Evolutionary conservation across 2,888 invertebrate species (phyloP).

Genomic region (Carabus problematicus): DNA sequence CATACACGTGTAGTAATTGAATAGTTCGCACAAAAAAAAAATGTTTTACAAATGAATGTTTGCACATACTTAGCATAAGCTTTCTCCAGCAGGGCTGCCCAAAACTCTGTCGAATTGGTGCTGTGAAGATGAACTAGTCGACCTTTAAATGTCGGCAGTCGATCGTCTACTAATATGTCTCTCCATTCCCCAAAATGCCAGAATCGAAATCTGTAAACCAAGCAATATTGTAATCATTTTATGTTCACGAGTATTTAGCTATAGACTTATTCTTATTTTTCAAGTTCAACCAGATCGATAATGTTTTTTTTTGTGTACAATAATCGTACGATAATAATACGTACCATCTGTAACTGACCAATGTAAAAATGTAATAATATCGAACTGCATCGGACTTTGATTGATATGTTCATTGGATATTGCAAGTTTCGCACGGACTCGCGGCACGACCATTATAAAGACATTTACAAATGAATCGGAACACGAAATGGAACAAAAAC

Average conservation of each 20-base stretch:
- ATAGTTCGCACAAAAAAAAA: not conserved
- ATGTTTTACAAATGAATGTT: conserved; percentile 2
- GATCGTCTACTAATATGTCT: conserved; percentile 78
- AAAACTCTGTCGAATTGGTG: conserved; percentile 72
- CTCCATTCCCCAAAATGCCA: conserved; percentile 84
- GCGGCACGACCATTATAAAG: conserved; percentile 12
- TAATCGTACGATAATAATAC: not conserved
- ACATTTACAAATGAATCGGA: conserved; percentile 29
- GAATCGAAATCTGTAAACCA: conserved; percentile 72
- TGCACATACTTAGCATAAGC: conserved; percentile 77
- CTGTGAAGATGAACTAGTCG: conserved; percentile 69
- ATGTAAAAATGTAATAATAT: not conserved
- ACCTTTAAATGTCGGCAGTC: conserved; percentile 73
- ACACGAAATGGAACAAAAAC: conserved; percentile 24
- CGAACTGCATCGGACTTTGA: conserved; percentile 17
- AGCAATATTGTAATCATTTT: too few relatives aligned
- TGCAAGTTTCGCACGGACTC: conserved; percentile 23
- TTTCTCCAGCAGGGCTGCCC: conserved; percentile 80
- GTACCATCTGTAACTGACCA: not conserved
- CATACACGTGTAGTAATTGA: not conserved
- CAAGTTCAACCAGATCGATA: not conserved
- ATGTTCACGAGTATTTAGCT: too few relatives aligned
- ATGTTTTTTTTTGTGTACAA: not conserved
- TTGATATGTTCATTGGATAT: conserved; percentile 22
- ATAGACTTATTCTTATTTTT: too few relatives aligned